Evolutionary conservation across 53 echinoderm and acorn worm genomes (phyloP), one percentile per base, ranked within the genome.

Genomic region (Hippasteria phrygiana): DNA sequence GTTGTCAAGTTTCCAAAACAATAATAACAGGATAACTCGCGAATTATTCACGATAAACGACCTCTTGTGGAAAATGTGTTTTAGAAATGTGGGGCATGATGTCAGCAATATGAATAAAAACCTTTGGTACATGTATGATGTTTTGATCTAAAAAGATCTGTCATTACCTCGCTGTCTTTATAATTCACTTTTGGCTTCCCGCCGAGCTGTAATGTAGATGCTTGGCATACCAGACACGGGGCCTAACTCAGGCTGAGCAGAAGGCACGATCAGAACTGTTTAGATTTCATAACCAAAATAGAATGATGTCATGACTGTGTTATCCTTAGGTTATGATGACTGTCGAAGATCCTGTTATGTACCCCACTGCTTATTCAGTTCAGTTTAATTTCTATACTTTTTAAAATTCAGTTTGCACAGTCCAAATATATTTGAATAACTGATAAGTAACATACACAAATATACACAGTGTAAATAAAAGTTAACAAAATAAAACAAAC

Each of bases 151-250:
- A 7, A n/a, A 8, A 18, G n/a, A 26, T n/a, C 26, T 59, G 72
- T 72, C 43, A 20, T 72, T 72, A 50, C 50, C 75, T 48, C 41
- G n/a, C 20, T n/a, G n/a, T 72, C 40, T 72, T 72, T n/a, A 75
- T 47, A 28, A 7, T 67, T 67, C 42, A 73, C 73, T 73, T 43
- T 18, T 41, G 36, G 26, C 56, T 27, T 55, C 59, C 42, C 42
- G 17, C 76, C 18, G 35, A 34, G 47, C 38, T 39, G 55, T 38
- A 1, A 31, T 71, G 31, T 46, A 71, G 46, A 85, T 85, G 85
- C 71, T 34, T 32, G 69, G 50, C 85, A 85, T 85, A 20, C 85
- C 85, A 85, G 70, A 69, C 50, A 18, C 27, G 53, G 64, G 85
- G 85, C 51, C 85, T 70, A 43, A 32, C 80, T 67, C n/a, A 47